phyloP scores from a whole-genome alignment of 2,113 vertebrate genomes.

The Vidua macroura region DNA sequence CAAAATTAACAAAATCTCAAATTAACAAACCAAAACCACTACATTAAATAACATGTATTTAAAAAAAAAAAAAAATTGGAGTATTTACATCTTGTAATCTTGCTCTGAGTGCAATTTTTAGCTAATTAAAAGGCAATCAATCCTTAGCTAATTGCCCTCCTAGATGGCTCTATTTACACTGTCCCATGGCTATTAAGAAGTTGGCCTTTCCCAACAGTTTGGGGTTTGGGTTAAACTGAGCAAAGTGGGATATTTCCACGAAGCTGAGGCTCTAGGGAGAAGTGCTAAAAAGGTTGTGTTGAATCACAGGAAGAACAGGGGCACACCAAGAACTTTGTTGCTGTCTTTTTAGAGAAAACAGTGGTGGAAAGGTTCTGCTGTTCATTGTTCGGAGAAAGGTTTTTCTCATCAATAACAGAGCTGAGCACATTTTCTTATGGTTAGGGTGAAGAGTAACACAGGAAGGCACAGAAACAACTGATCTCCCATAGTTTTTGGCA shows the following conservation, averaged over 20 bases:
- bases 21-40: too few species aligned
- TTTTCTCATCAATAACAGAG: not conserved
- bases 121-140: not conserved
- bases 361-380: not conserved
- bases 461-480: not conserved
- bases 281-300: not conserved
- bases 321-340: not conserved
- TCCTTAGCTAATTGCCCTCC: not conserved
- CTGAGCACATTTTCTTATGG: not conserved
- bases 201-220: not conserved
- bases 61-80: not conserved
- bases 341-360: not conserved
- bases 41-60: not conserved
- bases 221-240: not conserved
- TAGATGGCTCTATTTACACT: rapidly evolving
- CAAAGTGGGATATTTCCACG: not conserved
- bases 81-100: not conserved
- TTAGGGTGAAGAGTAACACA: not conserved
- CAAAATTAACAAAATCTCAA: too few species aligned
- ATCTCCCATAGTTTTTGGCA: not conserved
- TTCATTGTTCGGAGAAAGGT: not conserved
- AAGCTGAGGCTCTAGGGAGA: not conserved
- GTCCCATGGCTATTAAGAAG: not conserved
- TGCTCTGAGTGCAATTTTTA: not conserved
- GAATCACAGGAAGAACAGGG: not conserved